These are phyloP conservation scores for Ladona fulva DNA, from an alignment of 1,140 invertebrate genomes.

Conservation along the genomic window DNA sequence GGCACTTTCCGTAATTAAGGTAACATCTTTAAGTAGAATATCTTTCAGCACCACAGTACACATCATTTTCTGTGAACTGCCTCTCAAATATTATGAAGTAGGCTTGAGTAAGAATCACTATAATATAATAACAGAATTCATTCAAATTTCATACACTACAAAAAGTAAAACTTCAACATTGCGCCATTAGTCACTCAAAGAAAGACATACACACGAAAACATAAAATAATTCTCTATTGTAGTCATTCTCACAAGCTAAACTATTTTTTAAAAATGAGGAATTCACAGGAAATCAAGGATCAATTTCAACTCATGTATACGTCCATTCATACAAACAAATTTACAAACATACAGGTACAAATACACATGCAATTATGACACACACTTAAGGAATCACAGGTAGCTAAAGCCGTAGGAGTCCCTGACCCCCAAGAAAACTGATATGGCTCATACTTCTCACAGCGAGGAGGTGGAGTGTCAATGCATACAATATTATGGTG, in stretches of 20 bases:
- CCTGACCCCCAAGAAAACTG: not conserved
- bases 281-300: not conserved
- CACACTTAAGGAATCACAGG: conserved; percentile 8
- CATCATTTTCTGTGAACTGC: not conserved
- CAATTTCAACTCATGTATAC: not conserved
- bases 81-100: not conserved
- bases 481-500: not conserved
- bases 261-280: not conserved
- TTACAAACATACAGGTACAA: conserved; percentile 6
- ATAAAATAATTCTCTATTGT: not conserved
- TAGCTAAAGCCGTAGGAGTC: conserved; percentile 5
- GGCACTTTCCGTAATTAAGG: not conserved
- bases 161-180: not conserved
- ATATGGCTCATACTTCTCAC: not conserved
- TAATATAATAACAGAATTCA: not conserved
- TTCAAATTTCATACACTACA: not conserved
- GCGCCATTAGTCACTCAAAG: not conserved
- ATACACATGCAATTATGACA: not conserved
- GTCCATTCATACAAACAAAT: not conserved
- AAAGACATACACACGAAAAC: not conserved
- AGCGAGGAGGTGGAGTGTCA: not conserved
- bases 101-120: not conserved
- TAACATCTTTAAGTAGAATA: conserved; percentile 1
- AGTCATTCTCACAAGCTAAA: not conserved
- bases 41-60: not conserved